Percentiles rank a stretch among this genome's conserved stretches.
These are phyloP conservation scores for Schlechtendalia chinensis DNA, from an alignment of 1,140 invertebrate genomes.

Conservation along the genomic window DNA sequence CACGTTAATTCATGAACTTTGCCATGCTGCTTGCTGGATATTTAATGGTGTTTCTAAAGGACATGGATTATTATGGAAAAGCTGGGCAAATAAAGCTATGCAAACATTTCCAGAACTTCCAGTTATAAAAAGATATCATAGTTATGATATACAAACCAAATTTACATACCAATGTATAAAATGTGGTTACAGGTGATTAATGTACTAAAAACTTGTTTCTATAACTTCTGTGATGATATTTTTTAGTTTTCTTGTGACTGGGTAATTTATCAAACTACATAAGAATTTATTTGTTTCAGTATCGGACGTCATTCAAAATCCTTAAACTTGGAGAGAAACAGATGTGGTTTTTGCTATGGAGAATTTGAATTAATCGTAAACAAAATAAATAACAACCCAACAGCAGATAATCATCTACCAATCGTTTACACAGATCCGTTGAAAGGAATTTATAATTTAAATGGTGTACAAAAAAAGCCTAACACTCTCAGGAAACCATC, in stretches of 20 bases:
- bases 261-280: not conserved
- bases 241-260: too few relatives aligned
- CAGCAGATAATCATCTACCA: not conserved
- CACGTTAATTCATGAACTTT: constrained; percentile 87
- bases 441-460: constrained; percentile 58
- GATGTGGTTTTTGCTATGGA: constrained; percentile 78
- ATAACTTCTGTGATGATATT: too few relatives aligned
- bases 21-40: constrained; percentile 86
- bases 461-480: constrained; percentile 21
- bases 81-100: constrained; percentile 68
- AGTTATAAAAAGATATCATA: constrained; percentile 75
- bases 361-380: constrained; percentile 76
- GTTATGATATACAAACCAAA: constrained; percentile 79
- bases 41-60: constrained; percentile 71
- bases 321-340: constrained; percentile 71
- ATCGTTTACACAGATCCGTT: constrained; percentile 60
- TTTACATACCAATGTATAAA: constrained; percentile 79
- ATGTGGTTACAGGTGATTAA: constrained; percentile 73
- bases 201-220: too few relatives aligned
- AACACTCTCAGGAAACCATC: constrained; percentile 59
- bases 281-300: constrained; percentile 58
- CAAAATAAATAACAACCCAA: constrained; percentile 61
- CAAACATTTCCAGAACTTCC: constrained; percentile 75
- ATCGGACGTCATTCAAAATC: constrained; percentile 85
- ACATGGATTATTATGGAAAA: constrained; percentile 80